Conservation (phyloP, 2,888 invertebrate genomes). For the Diloba caeruleocephala region DNA sequence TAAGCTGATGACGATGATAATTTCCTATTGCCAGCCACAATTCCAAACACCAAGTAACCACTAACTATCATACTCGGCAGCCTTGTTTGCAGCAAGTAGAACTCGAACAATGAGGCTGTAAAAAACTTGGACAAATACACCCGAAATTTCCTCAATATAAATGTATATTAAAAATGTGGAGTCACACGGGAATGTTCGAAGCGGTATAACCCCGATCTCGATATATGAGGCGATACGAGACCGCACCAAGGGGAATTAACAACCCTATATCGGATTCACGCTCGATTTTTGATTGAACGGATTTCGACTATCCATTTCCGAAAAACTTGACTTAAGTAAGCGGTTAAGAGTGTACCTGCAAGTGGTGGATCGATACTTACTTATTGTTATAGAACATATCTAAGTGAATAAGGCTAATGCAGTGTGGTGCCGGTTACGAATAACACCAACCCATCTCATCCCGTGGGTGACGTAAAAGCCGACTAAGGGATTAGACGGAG, state of each 20-base stretch:
- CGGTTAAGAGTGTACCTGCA: too few relatives aligned
- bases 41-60: too few relatives aligned
- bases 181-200: constrained; percentile 12
- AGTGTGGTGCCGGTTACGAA: too few relatives aligned
- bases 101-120: background rate
- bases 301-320: constrained; percentile 19
- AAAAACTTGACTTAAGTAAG: background rate
- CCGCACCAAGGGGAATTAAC: constrained; percentile 25
- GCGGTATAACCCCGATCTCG: constrained; percentile 7
- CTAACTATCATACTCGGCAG: background rate
- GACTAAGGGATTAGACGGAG: too few relatives aligned
- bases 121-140: background rate
- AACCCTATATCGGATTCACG: constrained; percentile 29
- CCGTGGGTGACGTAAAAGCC: too few relatives aligned
- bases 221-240: constrained; percentile 10
- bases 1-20: too few relatives aligned
- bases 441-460: too few relatives aligned
- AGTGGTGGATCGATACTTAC: too few relatives aligned
- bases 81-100: background rate
- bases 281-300: constrained; percentile 15
- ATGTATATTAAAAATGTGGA: constrained; percentile 22
- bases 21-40: too few relatives aligned
- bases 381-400: too few relatives aligned
- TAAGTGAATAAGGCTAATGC: too few relatives aligned
- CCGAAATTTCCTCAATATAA: constrained; percentile 14